Evolutionary conservation across 2,113 vertebrate genomes (phyloP).

Genomic region (Carlito syrichta): DNA sequence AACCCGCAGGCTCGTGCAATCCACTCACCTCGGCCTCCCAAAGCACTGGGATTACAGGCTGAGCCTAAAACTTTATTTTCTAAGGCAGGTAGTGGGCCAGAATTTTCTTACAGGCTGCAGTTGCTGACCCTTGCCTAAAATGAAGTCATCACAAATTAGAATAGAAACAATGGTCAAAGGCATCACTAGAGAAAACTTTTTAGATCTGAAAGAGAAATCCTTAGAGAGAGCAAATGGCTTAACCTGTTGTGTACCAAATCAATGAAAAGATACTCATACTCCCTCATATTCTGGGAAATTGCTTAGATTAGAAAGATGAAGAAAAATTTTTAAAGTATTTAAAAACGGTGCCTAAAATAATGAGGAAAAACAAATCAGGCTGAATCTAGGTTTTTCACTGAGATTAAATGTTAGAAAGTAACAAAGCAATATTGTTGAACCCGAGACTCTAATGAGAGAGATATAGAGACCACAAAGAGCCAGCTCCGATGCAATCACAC

Average conservation of each 20-base stretch:
- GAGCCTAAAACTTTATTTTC: background rate
- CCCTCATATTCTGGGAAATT: background rate
- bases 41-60: no score
- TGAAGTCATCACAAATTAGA: background rate
- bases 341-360: background rate
- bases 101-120: background rate
- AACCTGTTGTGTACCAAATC: background rate
- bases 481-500: no score
- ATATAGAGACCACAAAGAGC: no score
- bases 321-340: background rate
- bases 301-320: background rate
- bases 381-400: background rate
- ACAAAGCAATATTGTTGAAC: background rate
- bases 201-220: background rate
- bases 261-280: background rate
- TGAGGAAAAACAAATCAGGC: background rate
- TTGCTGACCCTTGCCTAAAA: background rate
- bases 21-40: no score
- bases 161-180: background rate
- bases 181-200: background rate
- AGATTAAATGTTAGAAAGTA: background rate
- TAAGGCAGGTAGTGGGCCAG: background rate
- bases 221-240: background rate
- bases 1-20: no score
- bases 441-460: no score